Evolutionary conservation across 2,888 invertebrate species (phyloP).

Genomic region (Polydrusus tereticollis): DNA sequence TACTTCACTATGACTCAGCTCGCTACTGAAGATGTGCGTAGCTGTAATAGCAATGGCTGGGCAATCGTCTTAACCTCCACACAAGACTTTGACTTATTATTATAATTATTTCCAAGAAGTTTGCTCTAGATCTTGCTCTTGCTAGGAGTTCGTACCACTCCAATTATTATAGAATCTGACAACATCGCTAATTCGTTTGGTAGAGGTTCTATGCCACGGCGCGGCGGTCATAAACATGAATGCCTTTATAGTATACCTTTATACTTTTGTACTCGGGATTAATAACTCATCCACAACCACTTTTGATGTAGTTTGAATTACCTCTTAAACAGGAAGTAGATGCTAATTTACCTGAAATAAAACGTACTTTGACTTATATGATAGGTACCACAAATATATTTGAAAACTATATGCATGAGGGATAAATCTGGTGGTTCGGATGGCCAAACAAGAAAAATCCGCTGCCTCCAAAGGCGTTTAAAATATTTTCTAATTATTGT

Average conservation of each 20-base stretch:
- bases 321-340: slow-evolving; percentile 18
- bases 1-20: too few relatives aligned
- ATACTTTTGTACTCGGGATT: slow-evolving; percentile 28
- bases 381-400: too few relatives aligned
- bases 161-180: background rate
- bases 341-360: slow-evolving; percentile 11
- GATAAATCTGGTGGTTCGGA: background rate
- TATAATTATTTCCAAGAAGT: too few relatives aligned
- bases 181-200: slow-evolving; percentile 20
- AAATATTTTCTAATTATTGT: background rate
- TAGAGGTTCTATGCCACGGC: slow-evolving; percentile 25
- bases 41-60: too few relatives aligned
- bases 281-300: slow-evolving; percentile 36
- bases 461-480: too few relatives aligned
- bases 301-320: slow-evolving; percentile 34
- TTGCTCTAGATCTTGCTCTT: too few relatives aligned
- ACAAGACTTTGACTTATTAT: too few relatives aligned
- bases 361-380: background rate
- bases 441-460: too few relatives aligned
- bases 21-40: too few relatives aligned
- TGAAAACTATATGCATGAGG: background rate
- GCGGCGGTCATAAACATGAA: slow-evolving; percentile 43
- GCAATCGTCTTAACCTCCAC: too few relatives aligned
- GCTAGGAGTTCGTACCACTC: background rate
- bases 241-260: slow-evolving; percentile 39